A percentile compares a stretch with the other conserved stretches of the same genome.
These are phyloP conservation scores for Morphnarchus princeps DNA, from an alignment of 2,113 vertebrate species.

Conservation along the genomic window DNA sequence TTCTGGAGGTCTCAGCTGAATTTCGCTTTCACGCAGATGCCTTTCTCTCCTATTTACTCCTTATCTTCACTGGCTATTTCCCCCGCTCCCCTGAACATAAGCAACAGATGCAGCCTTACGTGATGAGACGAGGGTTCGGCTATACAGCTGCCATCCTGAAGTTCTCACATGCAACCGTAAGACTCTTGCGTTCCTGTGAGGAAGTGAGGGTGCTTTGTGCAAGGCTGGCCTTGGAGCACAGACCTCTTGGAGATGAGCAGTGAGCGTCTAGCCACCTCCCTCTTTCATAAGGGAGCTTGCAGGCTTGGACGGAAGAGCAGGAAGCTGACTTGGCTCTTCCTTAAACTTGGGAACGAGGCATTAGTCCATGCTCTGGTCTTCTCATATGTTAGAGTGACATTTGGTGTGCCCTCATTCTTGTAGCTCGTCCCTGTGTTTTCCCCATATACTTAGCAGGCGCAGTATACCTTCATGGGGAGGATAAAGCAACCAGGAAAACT, in stretches of 20 bases:
- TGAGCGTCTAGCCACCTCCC: background rate
- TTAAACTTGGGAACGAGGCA: background rate
- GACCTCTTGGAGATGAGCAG: background rate
- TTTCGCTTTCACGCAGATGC: background rate
- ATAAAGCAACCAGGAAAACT: background rate
- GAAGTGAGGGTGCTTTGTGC: background rate
- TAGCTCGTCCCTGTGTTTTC: background rate
- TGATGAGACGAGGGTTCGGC: background rate
- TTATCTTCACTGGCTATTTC: background rate
- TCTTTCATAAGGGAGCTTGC: background rate
- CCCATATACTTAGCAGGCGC: background rate
- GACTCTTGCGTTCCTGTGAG: background rate
- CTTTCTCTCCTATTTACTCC: background rate
- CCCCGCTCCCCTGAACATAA: background rate
- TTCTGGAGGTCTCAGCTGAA: background rate
- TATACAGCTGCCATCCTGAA: background rate
- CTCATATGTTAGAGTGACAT: background rate
- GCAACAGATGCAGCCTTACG: background rate
- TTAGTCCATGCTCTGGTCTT: background rate
- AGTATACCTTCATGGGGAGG: background rate
- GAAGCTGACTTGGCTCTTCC: background rate
- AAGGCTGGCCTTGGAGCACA: background rate
- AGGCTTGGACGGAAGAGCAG: background rate
- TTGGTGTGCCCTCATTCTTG: fast-evolving
- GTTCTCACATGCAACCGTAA: background rate